Conservation (phyloP, 2,797 vertebrate genomes). For the Manis javanica region DNA sequence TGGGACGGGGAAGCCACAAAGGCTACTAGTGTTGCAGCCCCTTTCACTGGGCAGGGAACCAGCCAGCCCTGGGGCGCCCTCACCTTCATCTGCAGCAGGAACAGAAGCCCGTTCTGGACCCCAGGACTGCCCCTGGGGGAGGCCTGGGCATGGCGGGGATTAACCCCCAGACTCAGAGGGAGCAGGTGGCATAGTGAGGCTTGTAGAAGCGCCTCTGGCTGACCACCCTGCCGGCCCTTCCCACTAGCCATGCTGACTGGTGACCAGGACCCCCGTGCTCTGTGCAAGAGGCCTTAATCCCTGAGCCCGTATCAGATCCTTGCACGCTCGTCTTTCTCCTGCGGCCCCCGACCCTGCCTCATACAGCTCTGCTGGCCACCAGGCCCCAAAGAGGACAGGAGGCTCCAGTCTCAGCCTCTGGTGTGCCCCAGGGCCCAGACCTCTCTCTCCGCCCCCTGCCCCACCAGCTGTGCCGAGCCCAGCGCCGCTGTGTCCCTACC, state of each 20-base stretch:
- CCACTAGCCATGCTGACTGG: background rate
- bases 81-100: too few species aligned
- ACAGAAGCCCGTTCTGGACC: background rate
- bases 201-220: background rate
- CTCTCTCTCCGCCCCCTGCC: background rate
- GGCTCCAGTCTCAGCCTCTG: background rate
- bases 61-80: rapidly evolving
- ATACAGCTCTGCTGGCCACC: background rate
- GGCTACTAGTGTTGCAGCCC: background rate
- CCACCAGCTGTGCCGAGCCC: background rate
- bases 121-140: background rate
- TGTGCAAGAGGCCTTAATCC: conserved; percentile 56
- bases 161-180: background rate
- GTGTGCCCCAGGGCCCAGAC: background rate
- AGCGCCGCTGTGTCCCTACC: background rate
- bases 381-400: background rate
- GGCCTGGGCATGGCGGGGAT: background rate
- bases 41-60: background rate
- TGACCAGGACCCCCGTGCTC: background rate
- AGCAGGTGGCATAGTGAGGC: background rate
- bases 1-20: background rate
- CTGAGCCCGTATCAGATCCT: rapidly evolving
- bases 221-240: background rate
- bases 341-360: rapidly evolving
- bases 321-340: rapidly evolving